Evolutionary conservation across 2,113 vertebrate genomes (phyloP).

Genomic region (human (Homo sapiens)): GRCh38 chr21:24961501-24962000

Average conservation of each 20-base stretch:
- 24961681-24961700: neutral
- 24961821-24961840: neutral
- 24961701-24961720: neutral
- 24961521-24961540: neutral
- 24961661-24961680: neutral
- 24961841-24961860: neutral
- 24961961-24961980: neutral
- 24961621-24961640: neutral
- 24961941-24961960: neutral
- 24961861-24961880: neutral
- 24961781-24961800: neutral
- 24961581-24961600: neutral
- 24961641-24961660: neutral
- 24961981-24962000: neutral
- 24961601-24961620: neutral
- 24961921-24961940: neutral
- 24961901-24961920: neutral
- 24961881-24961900: neutral
- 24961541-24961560: neutral
- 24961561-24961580: neutral
- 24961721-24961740: rapidly evolving
- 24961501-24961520: neutral
- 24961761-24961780: rapidly evolving
- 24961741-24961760: neutral
- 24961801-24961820: neutral